Conservation (phyloP, 1,140 invertebrate genomes). For the Ctenoplectra terminalis region DNA sequence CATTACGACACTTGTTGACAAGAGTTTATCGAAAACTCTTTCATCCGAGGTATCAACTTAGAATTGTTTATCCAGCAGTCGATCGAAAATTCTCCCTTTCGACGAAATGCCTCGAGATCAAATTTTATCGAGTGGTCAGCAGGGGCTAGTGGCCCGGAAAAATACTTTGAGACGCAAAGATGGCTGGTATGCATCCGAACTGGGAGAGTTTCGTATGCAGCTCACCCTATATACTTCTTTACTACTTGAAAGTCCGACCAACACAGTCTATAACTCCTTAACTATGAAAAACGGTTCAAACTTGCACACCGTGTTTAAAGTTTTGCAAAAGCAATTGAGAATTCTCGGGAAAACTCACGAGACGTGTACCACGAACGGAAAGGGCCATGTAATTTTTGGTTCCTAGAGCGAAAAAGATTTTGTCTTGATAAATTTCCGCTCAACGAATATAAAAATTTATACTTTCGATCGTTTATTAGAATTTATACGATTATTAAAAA, state of each 20-base stretch:
- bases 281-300: slow-evolving; percentile 60
- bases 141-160: neutral
- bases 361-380: slow-evolving; percentile 9
- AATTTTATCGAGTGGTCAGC: slow-evolving; percentile 43
- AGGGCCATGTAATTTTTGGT: slow-evolving; percentile 37
- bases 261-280: slow-evolving; percentile 45
- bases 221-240: slow-evolving; percentile 29
- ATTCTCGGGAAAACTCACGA: slow-evolving; percentile 48
- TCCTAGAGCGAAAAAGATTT: slow-evolving; percentile 10
- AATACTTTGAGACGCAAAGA: slow-evolving; percentile 8
- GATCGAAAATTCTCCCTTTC: slow-evolving; percentile 13
- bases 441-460: neutral
- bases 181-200: neutral
- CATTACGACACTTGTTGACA: neutral
- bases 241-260: slow-evolving; percentile 58
- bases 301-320: slow-evolving; percentile 55
- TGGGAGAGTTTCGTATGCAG: slow-evolving; percentile 34
- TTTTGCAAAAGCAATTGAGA: slow-evolving; percentile 57
- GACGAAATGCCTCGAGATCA: slow-evolving; percentile 1
- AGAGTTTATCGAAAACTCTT: slow-evolving; percentile 5
- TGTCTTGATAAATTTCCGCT: neutral
- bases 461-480: no score
- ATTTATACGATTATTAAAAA: no score
- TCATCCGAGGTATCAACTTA: neutral
- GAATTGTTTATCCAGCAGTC: neutral